Base-by-base conservation (phyloP, 2,888 invertebrate species). In the Stegana nigrithorax region DNA sequence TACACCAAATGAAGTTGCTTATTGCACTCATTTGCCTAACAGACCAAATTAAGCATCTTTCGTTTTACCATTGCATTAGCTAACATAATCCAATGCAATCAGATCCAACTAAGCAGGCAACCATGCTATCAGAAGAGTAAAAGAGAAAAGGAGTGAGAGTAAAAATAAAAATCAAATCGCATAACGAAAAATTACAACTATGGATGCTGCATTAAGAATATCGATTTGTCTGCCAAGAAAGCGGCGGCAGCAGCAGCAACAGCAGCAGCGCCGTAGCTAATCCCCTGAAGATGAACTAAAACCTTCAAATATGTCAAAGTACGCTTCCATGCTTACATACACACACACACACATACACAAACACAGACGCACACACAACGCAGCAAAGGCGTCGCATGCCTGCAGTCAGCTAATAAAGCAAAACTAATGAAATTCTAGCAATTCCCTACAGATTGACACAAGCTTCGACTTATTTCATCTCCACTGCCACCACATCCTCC, bases 371-470 rank as follows among this genome's bases (percentile, higher is more conserved):
- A 26, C 45, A 32, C 59, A 57, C 50, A 21, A 44, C 56, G 58
- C 32, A 53, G 63, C 47, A 58, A 45, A 21, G 50, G 32, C 59
- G 14, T 42, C 39, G 62, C 59, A 57, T 44, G 32, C 39, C 66
- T 60, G 60, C 51, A 60, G 64, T 4, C 36, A 36, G 23, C 23
- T 25, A 47, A 25, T 69, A 72, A 73, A 69, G 62, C 63, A 72
- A 59, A 44, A 64, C 67, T 71, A 67, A 67, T 62, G 67, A 62
- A 60, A 42, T 51, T 25, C 25, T 58, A 59, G 51, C 60, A 56
- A 36, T 56, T 26, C 42, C 36, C 36, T 19, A 51, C 10, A 14
- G 36, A 36, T 10, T 36, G 4, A n/a, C n/a, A n/a, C n/a, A n/a
- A n/a, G n/a, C n/a, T n/a, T n/a, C n/a, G n/a, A n/a, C n/a, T n/a